Evolutionary conservation across 2,888 invertebrate species (phyloP).

Genomic region (Melanargia galathea): DNA sequence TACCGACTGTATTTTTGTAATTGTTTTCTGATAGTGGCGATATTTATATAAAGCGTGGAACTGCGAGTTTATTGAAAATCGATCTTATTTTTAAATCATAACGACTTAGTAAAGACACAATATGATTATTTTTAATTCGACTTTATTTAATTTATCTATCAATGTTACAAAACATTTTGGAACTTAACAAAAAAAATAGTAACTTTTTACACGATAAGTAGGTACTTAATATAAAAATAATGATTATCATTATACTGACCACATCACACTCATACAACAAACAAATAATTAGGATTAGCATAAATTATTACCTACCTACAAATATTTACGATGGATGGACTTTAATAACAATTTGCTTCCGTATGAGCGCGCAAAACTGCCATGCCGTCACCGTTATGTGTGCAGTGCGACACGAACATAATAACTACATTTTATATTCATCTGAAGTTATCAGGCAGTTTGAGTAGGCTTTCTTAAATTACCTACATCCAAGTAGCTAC

Average conservation of each 20-base stretch:
- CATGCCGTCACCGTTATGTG: neutral
- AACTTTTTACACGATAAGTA: no score
- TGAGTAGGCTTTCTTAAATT: no score
- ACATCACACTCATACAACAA: neutral
- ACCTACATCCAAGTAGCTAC: no score
- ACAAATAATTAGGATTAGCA: conserved; percentile 3
- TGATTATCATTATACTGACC: neutral
- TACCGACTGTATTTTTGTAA: conserved; percentile 74
- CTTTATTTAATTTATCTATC: no score
- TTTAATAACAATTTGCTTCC: neutral
- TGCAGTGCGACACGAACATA: neutral
- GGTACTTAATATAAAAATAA: no score
- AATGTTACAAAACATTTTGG: no score
- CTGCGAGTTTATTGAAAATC: conserved; percentile 18
- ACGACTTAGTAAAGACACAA: neutral
- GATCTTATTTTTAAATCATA: conserved; percentile 1
- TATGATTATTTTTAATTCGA: neutral
- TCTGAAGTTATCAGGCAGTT: no score
- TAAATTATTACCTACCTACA: neutral
- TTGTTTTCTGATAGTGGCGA: conserved; percentile 64
- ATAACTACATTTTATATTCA: neutral
- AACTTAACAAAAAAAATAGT: no score
- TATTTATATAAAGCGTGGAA: conserved; percentile 43
- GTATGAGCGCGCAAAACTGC: conserved; percentile 3
- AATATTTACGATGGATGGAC: conserved; percentile 1